Base-by-base conservation (phyloP, 2,797 vertebrate genomes). In the Tenualosa thibaudeaui region DNA sequence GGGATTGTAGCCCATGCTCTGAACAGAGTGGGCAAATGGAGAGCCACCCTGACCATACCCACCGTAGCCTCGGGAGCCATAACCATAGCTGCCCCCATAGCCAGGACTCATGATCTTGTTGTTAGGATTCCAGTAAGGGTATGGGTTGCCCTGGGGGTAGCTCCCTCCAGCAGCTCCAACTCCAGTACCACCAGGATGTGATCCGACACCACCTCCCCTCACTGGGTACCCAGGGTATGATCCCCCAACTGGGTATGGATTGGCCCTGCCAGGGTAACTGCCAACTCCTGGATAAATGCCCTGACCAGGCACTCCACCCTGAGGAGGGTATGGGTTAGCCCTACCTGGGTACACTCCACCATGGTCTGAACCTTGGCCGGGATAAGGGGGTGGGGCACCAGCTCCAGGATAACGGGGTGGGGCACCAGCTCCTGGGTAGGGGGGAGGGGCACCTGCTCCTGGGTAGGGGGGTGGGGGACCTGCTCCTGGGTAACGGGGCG, bases 31-130 rank as follows among this genome's bases (percentile, higher is more conserved):
- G 19, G 94, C 92, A 75, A 94, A 96, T 6, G 93, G 92, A 58
- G 95, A 95, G 19, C 95, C 93, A 0, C 91, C 88, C 0, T 78
- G 68, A 19, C 87, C 87, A 13, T 90, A 78, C 2, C 93, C 90
- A n/a, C 58, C 56, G 6, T 60, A 60, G 2, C 56, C 91, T n/a
- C 58, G 22, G 19, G 37, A 78, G 2, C 93, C 90, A 2, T 78
- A 75, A 75, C 13, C 26, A 8, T 78, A 78, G 22, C 40, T 91
- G 46, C 93, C 81, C 5, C 92, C 92, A 58, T 93, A 95, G 6
- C 83, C 91, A 83, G 95, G 95, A 85, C 94, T 95, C 81, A 93
- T 86, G 85, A 95, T 89, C 86, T 78, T 89, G 86, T 95, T 96
- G 58, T 93, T 93, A 50, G 95, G 94, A 86, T 95, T 95, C 0